Percentiles rank a stretch among this genome's conserved stretches.
phyloP scores from a whole-genome alignment of 1,140 invertebrate genomes.

The Eueides isabella region DNA sequence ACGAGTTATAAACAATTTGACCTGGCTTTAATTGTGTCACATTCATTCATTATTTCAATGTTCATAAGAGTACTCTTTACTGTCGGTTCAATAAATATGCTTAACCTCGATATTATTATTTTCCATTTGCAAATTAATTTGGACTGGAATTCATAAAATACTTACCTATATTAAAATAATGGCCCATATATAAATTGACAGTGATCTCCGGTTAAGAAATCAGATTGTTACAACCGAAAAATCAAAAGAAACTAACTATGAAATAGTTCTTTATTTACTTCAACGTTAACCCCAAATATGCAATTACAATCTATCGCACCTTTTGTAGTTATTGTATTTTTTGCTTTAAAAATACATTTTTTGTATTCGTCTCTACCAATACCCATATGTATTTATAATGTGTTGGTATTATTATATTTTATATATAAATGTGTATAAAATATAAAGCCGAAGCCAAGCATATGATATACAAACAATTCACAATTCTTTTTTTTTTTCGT shows the following conservation, averaged over 20 bases:
- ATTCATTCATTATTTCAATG: constrained; percentile 27
- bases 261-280: neutral
- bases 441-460: too few relatives aligned
- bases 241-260: too few relatives aligned
- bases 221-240: too few relatives aligned
- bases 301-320: neutral
- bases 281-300: neutral
- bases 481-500: too few relatives aligned
- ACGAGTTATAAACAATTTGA: constrained; percentile 28
- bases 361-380: neutral
- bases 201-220: too few relatives aligned
- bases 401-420: too few relatives aligned
- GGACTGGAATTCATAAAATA: neutral
- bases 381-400: neutral
- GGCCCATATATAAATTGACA: too few relatives aligned
- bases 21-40: constrained; percentile 37
- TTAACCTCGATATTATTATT: constrained; percentile 1
- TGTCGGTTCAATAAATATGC: constrained; percentile 21
- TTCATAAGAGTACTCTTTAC: constrained; percentile 22
- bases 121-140: neutral
- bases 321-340: neutral
- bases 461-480: too few relatives aligned
- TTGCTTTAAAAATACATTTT: neutral
- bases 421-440: too few relatives aligned
- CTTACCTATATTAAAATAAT: too few relatives aligned